Base-by-base conservation (phyloP, 2,888 invertebrate genomes). In the Leptogaster cylindrica region DNA sequence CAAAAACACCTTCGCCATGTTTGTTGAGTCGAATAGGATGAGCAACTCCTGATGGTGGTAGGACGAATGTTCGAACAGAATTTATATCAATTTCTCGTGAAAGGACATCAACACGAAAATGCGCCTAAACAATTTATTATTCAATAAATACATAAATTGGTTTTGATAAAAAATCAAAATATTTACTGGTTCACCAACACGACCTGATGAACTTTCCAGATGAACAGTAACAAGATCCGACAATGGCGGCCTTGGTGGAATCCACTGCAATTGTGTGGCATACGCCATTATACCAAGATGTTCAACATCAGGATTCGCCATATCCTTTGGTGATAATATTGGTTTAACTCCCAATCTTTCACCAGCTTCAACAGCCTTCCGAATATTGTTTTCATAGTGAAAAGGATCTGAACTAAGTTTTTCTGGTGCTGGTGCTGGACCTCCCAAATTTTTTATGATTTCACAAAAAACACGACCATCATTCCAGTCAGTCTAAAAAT, bases 241-340 rank as follows among this genome's bases (percentile, higher is more conserved):
- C 0, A 94, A 85, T 4, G 92, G 91, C 8, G 92, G 91, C 48
- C 92, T 84, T 67, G 93, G 92, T 25, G 91, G 89, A 28, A 95
- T 87, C 88, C 95, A 94, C 73, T 93, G 91, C 82, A 94, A 92
- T 78, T 93, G 89, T 0, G 97, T 93, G 0, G 94, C 93, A 82
- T 97, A 97, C 0, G 97, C 94, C 98, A 98, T 98, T 67, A 97
- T 93, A 7, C 95, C 97, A 72, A 98, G 84, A 83, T 97, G 97
- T 77, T 98, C 97, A 4, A 95, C 94, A 77, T 97, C 93, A 36
- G 90, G 91, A 78, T 95, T 95, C 33, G 94, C 91, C 90, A 99
- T 93, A 77, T 98, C 97, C 78, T 91, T 92, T 10, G 97, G 91
- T 73, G 93, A 89, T 68, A 98, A 82, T 41, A 97, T 88, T 2